Evolutionary conservation across 2,797 vertebrate species (phyloP).

Genomic region (Podargus strigoides): DNA sequence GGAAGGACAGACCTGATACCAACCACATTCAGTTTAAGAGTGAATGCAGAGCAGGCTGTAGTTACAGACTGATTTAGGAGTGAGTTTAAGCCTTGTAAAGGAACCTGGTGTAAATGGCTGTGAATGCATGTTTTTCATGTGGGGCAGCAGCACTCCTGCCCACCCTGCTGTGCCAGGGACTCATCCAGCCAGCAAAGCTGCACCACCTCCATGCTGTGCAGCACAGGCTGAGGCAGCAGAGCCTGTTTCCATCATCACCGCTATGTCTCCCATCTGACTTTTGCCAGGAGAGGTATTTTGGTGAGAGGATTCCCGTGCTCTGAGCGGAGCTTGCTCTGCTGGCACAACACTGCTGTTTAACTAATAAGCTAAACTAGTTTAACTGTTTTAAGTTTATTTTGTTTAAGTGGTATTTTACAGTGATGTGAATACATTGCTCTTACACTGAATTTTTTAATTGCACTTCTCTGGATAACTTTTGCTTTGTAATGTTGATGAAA

Average conservation of each 20-base stretch:
- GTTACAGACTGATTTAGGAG: background rate
- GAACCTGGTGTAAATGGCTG: background rate
- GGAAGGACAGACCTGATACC: background rate
- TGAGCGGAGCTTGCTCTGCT: background rate
- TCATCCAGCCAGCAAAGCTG: background rate
- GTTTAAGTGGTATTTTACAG: background rate
- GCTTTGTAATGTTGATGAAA: background rate
- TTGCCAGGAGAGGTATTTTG: background rate
- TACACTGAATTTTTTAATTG: background rate
- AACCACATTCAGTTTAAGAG: background rate
- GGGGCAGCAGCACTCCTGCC: background rate
- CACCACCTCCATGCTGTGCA: fast-evolving
- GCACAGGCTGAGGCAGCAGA: background rate
- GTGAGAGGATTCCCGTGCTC: background rate
- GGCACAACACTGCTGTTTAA: background rate
- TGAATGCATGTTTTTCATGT: background rate
- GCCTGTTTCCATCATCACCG: background rate
- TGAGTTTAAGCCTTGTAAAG: background rate
- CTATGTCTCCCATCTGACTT: background rate
- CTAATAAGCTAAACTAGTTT: background rate
- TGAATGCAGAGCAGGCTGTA: background rate
- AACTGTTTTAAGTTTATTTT: background rate
- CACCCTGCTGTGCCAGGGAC: fast-evolving
- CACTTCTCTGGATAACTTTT: background rate
- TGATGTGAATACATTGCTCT: fast-evolving